These are phyloP conservation scores for Drepana falcataria DNA, from an alignment of 2,888 invertebrate species.

Conservation along the genomic window DNA sequence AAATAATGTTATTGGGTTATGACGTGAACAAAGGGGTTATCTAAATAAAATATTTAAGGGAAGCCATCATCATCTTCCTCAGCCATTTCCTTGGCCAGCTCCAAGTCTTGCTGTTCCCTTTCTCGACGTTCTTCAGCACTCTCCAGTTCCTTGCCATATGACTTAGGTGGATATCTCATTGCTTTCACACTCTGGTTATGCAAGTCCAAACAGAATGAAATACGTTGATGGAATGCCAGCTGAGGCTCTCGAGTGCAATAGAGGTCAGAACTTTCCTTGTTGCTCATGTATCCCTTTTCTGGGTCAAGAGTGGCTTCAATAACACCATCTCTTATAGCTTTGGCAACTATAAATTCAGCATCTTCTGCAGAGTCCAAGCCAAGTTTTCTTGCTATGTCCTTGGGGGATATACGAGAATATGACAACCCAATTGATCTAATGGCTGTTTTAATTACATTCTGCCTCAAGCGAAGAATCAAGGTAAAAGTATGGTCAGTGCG, in stretches of 20 bases:
- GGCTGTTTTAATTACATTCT: constrained; percentile 99
- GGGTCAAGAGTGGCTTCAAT: constrained; percentile 98
- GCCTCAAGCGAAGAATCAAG: constrained; percentile 94
- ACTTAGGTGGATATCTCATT: constrained; percentile 99
- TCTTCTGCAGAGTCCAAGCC: constrained; percentile 97
- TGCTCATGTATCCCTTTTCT: constrained; percentile 96
- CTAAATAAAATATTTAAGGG: constrained; percentile 48
- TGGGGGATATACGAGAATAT: constrained; percentile 96
- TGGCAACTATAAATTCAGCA: constrained; percentile 99
- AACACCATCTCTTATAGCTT: constrained; percentile 98
- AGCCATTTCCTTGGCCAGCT: constrained; percentile 99
- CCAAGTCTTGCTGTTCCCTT: constrained; percentile 97
- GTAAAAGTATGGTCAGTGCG: constrained; percentile 97
- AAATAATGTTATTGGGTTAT: background rate
- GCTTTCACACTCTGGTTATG: constrained; percentile 99
- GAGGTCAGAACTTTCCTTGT: constrained; percentile 97
- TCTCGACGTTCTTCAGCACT: constrained; percentile 97
- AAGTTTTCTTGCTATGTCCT: constrained; percentile 95
- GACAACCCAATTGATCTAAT: constrained; percentile 97
- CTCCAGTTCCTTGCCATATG: constrained; percentile 98
- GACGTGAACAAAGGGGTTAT: constrained; percentile 13
- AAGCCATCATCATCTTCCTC: constrained; percentile 98
- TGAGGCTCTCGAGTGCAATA: constrained; percentile 98
- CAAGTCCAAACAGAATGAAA: constrained; percentile 97
- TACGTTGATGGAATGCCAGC: constrained; percentile 96